Base-by-base conservation (phyloP, 1,140 invertebrate species). In the Bactericera cockerelli region DNA sequence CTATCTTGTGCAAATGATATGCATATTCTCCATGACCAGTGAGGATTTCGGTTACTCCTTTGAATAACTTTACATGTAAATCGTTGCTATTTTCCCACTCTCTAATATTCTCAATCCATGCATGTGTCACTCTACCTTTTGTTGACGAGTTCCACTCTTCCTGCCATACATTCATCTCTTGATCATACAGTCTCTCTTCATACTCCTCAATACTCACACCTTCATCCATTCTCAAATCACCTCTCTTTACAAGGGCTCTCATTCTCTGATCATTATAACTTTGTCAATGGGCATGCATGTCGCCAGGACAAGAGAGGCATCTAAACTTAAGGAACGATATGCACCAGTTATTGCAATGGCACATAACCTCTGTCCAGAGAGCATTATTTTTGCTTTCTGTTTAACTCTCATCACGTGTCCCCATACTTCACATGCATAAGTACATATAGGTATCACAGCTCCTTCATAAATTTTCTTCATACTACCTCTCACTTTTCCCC, bases 1-100 rank as follows among this genome's bases (percentile, higher is more conserved):
- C 57, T 14, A 39, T 53, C 54, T 59, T 59, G 22, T 59, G 39
- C 25, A 54, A n/a, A 53, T 53, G 56, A 36, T 57, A 57, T 19
- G 22, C 36, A 38, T 38, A 57, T 36, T 39, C 42, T 22, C 42
- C 42, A 16, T 49, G 42, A 10, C 42, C 42, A 16, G 42, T 49
- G 3, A 49, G 6, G 8, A 49, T 49, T 49, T 49, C 42, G 3
- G 22, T 49, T 22, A 49, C 6, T 6, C 42, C 42, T 49, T 16
- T 49, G 19, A 8, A 19, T 16, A 16, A 6, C 22, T 49, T 22
- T 10, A 4, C 42, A 4, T 16, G n/a, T 6, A 49, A 6, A 10
- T 49, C 42, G 8, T n/a, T 16, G n/a, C 22, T 22, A 49, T 6
- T n/a, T n/a, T n/a, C n/a, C 42, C 42, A 49, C n/a, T 49, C 42